A percentile compares a stretch with the other conserved stretches of the same genome.
Conservation (phyloP, 2,113 vertebrate species). For the Bos javanicus region DNA sequence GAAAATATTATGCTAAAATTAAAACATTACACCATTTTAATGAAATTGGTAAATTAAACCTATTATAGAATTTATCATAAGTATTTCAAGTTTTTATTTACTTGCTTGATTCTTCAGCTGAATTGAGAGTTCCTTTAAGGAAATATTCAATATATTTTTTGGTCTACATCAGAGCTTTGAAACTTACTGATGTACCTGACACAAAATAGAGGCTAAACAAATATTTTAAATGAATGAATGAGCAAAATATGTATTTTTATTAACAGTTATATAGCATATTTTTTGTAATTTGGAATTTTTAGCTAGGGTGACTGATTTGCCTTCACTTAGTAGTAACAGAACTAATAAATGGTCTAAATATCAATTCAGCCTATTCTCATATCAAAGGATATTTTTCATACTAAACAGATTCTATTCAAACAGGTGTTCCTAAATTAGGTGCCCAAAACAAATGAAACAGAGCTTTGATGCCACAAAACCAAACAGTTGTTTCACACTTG, state of each 20-base stretch:
- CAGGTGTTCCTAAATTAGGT: not conserved
- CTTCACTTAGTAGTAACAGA: not conserved
- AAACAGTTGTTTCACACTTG: not conserved
- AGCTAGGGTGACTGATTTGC: not conserved
- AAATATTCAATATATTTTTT: not conserved
- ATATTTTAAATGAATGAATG: not conserved
- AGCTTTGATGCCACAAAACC: not conserved
- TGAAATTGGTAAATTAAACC: not conserved
- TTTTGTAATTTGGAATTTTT: not conserved
- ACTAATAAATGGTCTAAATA: not conserved
- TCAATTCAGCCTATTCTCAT: slow-evolving; percentile 1
- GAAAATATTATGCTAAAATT: not conserved
- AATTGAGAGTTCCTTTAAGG: not conserved
- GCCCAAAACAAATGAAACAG: not conserved
- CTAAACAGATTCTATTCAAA: not conserved
- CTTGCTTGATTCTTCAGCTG: not conserved
- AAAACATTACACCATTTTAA: not conserved
- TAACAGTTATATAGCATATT: not conserved
- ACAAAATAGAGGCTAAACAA: not conserved
- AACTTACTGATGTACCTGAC: not conserved
- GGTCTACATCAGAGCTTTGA: not conserved
- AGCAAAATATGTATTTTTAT: not conserved
- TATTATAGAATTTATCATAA: not conserved
- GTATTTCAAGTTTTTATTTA: not conserved
- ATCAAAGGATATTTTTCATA: not conserved